Conservation (phyloP, 2,113 vertebrate species). For the Gracilinanus agilis region DNA sequence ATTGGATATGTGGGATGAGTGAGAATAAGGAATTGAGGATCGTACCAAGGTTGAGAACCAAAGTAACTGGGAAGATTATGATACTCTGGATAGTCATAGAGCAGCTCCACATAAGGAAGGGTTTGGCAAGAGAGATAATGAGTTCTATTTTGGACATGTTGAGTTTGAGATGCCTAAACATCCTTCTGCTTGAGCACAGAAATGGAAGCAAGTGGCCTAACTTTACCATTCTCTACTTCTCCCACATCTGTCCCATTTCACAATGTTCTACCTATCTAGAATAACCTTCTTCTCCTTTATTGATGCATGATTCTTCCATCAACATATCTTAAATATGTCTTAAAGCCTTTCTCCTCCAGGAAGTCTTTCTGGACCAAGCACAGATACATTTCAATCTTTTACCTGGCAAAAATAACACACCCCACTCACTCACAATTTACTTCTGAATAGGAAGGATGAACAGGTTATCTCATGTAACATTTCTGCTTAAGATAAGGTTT, state of each 20-base stretch:
- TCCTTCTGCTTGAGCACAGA: neutral
- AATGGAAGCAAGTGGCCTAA: conserved; percentile 1
- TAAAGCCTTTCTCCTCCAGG: neutral
- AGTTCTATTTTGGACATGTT: neutral
- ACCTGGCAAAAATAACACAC: neutral
- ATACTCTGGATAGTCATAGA: neutral
- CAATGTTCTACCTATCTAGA: neutral
- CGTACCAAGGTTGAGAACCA: neutral
- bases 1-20: neutral
- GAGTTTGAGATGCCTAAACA: neutral
- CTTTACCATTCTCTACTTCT: neutral
- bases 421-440: neutral
- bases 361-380: neutral
- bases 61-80: neutral
- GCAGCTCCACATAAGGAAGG: neutral
- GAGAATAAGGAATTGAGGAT: neutral
- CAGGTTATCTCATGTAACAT: neutral
- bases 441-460: neutral
- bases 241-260: neutral
- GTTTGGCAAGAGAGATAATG: neutral
- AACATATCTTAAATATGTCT: neutral
- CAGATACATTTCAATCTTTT: neutral
- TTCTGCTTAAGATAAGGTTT: neutral
- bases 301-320: neutral
- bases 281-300: neutral